Base-by-base conservation (phyloP, 2,797 vertebrate species). In the Macropodus opercularis region DNA sequence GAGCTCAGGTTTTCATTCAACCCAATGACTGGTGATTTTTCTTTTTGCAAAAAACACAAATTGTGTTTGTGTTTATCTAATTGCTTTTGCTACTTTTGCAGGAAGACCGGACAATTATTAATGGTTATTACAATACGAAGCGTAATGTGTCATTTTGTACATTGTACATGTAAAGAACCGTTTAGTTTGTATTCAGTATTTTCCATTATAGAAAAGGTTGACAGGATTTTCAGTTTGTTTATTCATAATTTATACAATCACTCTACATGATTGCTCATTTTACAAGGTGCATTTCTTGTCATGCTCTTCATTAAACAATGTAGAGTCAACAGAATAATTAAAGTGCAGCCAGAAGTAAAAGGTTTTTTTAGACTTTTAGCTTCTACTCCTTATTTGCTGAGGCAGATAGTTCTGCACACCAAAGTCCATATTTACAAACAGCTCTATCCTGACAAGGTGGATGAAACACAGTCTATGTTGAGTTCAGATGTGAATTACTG, bases 321-420 rank as follows among this genome's bases (percentile, higher is more conserved):
- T n/a, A n/a, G n/a, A n/a, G 35, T 11, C 7, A 36, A 32, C 31
- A 19, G 31, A 68, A 62, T 3, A 59, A 79, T 41, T 82, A 87
- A 88, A 87, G 86, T 88, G 87, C 88, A 82, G 63, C 72, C 17
- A 19, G 9, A 76, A 46, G 49, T 73, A 64, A 79, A 52, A 22
- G 15, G 52, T 75, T 69, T 34, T 72, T 56, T 47, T 27, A 43
- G 19, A 6, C 24, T 13, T 5, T 14, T 12, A 29, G 8, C n/a
- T 34, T 17, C 48, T 6, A 61, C 36, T 8, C 32, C n/a, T 5
- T 58, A 6, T 39, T 40, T 43, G 8, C 41, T 64, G 51, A 69
- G 49, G 47, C 54, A 43, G 48, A 48, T 29, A 22, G 43, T 71
- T 43, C 12, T 21, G 5, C 0, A 8, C 19, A 36, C 19, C 11